Conservation (phyloP, 1,140 invertebrate genomes). For the Octopus bimaculoides region DNA sequence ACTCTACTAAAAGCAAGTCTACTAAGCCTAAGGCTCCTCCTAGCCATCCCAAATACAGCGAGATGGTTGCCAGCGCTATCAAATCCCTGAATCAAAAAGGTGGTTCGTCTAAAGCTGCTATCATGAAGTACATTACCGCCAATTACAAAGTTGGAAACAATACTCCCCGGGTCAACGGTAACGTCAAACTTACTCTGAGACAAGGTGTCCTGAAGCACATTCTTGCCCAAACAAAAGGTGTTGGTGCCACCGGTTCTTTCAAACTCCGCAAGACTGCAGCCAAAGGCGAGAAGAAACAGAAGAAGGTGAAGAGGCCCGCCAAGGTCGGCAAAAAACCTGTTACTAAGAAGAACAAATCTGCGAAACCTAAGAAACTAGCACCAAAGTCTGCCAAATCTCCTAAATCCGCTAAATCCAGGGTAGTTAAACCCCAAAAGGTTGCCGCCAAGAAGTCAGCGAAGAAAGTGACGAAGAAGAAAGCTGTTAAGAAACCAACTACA, state of each 20-base stretch:
- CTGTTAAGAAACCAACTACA: no score
- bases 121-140: slow-evolving; percentile 47
- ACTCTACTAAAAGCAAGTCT: slow-evolving; percentile 21
- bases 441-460: no score
- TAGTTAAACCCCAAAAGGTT: no score
- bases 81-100: slow-evolving; percentile 6
- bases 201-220: slow-evolving; percentile 31
- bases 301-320: no score
- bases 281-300: not conserved
- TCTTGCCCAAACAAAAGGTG: slow-evolving; percentile 38
- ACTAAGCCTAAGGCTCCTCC: slow-evolving; percentile 23
- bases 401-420: no score
- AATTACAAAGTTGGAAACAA: slow-evolving; percentile 47
- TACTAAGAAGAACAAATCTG: no score
- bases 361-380: no score
- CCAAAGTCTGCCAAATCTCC: no score
- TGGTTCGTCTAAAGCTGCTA: slow-evolving; percentile 39
- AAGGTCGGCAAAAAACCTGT: no score
- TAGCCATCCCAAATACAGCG: slow-evolving; percentile 20
- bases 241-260: slow-evolving; percentile 19
- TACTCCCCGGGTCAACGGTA: slow-evolving; percentile 20
- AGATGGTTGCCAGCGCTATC: slow-evolving; percentile 17
- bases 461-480: no score
- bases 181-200: slow-evolving; percentile 34
- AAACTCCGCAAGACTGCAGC: slow-evolving; percentile 14